Conservation (phyloP, 2,113 vertebrate species). For the Forbesichthys papilliferus region DNA sequence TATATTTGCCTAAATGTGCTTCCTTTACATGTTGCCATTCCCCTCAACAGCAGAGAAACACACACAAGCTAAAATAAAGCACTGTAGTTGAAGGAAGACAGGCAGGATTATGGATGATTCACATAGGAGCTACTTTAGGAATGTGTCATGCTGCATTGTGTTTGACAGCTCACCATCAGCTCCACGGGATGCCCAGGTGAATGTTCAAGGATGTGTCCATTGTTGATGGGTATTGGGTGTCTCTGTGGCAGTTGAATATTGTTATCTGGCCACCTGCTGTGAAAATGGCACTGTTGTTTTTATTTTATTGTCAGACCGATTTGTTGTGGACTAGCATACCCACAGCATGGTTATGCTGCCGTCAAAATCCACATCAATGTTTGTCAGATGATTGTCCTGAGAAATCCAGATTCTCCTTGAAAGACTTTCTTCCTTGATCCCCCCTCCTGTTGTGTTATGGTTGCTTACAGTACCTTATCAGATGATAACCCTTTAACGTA, state of each 20-base stretch:
- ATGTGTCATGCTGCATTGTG: background rate
- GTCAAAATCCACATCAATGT: background rate
- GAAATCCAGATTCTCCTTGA: background rate
- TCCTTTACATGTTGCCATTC: too few species aligned
- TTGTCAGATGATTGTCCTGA: background rate
- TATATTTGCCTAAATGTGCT: too few species aligned
- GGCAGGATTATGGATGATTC: background rate
- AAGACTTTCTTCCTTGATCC: slow-evolving; percentile 13
- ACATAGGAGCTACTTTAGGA: background rate
- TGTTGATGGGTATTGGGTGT: background rate
- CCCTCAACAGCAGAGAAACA: too few species aligned
- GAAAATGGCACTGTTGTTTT: background rate
- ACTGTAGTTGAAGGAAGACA: background rate
- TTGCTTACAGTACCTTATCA: background rate
- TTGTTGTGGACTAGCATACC: background rate
- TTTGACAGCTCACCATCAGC: background rate
- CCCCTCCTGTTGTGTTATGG: too few species aligned
- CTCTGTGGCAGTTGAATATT: background rate
- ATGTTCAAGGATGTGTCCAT: background rate
- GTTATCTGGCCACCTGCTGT: slow-evolving; percentile 2
- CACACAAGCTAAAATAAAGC: background rate
- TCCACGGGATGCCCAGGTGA: background rate
- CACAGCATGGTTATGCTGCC: background rate
- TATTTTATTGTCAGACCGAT: background rate
- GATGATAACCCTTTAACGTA: slow-evolving; percentile 1